phyloP scores from a whole-genome alignment of 2,888 invertebrate genomes.

The Drosophila bunnanda region DNA sequence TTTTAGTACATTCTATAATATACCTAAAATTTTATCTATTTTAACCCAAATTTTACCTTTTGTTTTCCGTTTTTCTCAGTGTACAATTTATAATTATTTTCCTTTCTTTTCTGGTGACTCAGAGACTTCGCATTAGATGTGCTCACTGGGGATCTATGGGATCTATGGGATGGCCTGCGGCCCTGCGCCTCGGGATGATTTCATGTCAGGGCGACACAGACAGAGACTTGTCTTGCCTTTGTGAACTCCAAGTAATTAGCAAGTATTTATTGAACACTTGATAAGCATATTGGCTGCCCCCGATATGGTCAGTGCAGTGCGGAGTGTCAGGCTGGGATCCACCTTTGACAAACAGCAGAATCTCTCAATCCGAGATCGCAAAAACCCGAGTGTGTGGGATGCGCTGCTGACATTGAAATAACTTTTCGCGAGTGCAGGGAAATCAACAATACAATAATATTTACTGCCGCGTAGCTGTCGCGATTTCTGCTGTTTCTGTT shows the following conservation, averaged over 20 bases:
- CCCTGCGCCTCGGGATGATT: constrained; percentile 3
- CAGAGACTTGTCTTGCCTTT: constrained; percentile 31
- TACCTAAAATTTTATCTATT: not conserved
- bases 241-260: constrained; percentile 33
- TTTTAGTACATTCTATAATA: rapidly evolving
- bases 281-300: constrained; percentile 67
- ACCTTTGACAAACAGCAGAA: constrained; percentile 59
- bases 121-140: constrained; percentile 11
- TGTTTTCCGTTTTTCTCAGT: not conserved
- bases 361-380: constrained; percentile 26
- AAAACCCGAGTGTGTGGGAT: constrained; percentile 57
- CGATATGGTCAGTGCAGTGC: constrained; percentile 49
- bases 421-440: constrained; percentile 41
- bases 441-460: constrained; percentile 40
- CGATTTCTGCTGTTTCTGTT: constrained; percentile 8
- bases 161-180: not conserved
- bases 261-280: constrained; percentile 58
- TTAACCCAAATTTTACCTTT: too few relatives aligned
- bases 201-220: constrained; percentile 7
- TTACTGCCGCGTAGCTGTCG: constrained; percentile 28
- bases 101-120: constrained; percentile 54
- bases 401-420: constrained; percentile 68
- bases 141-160: constrained; percentile 19
- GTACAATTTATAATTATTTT: constrained; percentile 2
- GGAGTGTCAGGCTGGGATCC: constrained; percentile 35